These are phyloP conservation scores for Excalfactoria chinensis DNA, from an alignment of 2,113 vertebrate genomes.

Conservation along the genomic window DNA sequence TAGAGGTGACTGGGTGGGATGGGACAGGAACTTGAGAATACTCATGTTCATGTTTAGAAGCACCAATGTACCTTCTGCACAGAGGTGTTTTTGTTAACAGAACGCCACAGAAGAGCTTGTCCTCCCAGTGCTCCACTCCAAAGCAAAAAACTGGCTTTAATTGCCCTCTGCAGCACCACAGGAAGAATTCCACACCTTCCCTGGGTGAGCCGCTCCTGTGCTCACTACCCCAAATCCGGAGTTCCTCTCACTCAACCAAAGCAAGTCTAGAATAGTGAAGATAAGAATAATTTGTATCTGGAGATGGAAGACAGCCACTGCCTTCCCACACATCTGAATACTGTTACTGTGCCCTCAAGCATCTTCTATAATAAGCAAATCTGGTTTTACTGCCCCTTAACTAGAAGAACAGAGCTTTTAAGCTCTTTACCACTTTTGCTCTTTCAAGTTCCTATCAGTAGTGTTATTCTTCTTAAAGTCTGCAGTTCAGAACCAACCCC, in stretches of 20 bases:
- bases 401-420: neutral
- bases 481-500: neutral
- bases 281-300: neutral
- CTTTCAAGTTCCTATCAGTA: neutral
- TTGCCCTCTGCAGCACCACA: no score
- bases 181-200: neutral
- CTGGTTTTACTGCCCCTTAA: neutral
- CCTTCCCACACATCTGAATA: neutral
- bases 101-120: fast-evolving
- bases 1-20: neutral
- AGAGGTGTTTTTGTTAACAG: fast-evolving
- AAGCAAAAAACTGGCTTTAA: neutral
- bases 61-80: fast-evolving
- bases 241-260: neutral
- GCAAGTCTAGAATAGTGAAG: neutral
- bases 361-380: neutral
- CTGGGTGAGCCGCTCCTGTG: neutral
- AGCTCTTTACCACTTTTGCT: neutral
- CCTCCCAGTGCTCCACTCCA: fast-evolving
- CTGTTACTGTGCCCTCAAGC: neutral
- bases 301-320: neutral
- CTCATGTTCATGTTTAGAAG: fast-evolving
- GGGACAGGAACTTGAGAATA: neutral
- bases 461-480: neutral
- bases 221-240: neutral